phyloP scores from a whole-genome alignment of 2,797 vertebrate species.

The Oceanodroma leucorhoa region DNA sequence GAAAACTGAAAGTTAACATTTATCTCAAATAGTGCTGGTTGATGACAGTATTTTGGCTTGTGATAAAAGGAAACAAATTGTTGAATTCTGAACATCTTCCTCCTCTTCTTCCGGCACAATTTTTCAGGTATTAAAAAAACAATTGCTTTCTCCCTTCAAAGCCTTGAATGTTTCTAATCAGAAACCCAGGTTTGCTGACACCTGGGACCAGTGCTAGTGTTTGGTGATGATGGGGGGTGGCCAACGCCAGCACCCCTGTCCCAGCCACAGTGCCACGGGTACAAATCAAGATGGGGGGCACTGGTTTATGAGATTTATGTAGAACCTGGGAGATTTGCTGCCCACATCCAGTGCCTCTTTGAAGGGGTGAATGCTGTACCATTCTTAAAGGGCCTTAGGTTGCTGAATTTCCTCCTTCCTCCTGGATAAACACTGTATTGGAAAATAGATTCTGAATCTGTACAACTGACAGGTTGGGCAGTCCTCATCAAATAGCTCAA shows the following conservation, averaged over 20 bases:
- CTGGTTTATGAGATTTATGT: neutral
- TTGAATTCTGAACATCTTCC: neutral
- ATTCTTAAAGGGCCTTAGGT: neutral
- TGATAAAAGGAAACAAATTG: neutral
- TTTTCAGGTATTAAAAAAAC: neutral
- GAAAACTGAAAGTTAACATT: neutral
- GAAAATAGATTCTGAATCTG: neutral
- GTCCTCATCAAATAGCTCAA: neutral
- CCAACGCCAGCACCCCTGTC: neutral
- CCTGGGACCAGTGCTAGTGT: neutral
- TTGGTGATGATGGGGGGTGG: neutral
- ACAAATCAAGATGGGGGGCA: neutral
- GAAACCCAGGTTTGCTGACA: neutral
- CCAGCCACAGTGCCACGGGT: neutral
- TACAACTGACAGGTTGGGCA: neutral
- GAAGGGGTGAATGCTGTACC: neutral
- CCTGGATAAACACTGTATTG: neutral
- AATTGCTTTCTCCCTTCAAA: neutral
- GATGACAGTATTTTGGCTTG: neutral
- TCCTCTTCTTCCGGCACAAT: neutral
- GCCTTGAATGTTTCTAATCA: neutral
- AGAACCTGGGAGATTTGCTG: neutral
- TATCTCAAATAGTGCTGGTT: neutral
- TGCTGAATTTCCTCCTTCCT: neutral
- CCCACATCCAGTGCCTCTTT: neutral